Evolutionary conservation across 2,888 invertebrate species (phyloP).

Genomic region (Megaustenia siamemsis): DNA sequence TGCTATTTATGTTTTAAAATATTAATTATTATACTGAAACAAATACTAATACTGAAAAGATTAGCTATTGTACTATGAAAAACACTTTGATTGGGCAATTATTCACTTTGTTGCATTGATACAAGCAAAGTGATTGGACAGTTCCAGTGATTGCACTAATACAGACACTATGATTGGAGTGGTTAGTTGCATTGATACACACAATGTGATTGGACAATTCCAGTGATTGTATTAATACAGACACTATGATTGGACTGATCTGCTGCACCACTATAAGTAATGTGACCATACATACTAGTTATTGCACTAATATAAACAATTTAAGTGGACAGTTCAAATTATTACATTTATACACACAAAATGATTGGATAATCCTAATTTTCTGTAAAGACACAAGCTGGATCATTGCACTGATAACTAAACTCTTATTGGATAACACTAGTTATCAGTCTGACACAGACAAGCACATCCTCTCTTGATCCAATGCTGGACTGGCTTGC

Average conservation of each 20-base stretch:
- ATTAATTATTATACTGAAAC: too few species aligned
- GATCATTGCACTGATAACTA: background rate
- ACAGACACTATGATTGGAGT: background rate
- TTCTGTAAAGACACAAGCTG: too few species aligned
- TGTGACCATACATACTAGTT: too few species aligned
- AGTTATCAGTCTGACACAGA: conserved; percentile 84
- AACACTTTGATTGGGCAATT: background rate
- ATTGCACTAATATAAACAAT: background rate
- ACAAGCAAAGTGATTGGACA: background rate
- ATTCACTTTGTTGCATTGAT: background rate
- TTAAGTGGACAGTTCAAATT: background rate
- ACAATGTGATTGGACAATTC: background rate
- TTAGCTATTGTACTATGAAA: too few species aligned
- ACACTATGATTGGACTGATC: background rate
- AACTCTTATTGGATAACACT: background rate
- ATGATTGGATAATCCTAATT: background rate
- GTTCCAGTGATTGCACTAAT: background rate
- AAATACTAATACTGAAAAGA: background rate
- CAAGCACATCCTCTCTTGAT: conserved; percentile 89
- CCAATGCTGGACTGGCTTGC: conserved; percentile 87
- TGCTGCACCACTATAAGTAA: too few species aligned
- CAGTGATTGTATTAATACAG: background rate
- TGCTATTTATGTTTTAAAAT: too few species aligned
- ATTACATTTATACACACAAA: background rate
- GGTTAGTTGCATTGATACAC: background rate